Percentiles rank a stretch among this genome's conserved stretches.
Evolutionary conservation across 2,888 invertebrate genomes (phyloP).

Genomic region (Orthosia cruda): DNA sequence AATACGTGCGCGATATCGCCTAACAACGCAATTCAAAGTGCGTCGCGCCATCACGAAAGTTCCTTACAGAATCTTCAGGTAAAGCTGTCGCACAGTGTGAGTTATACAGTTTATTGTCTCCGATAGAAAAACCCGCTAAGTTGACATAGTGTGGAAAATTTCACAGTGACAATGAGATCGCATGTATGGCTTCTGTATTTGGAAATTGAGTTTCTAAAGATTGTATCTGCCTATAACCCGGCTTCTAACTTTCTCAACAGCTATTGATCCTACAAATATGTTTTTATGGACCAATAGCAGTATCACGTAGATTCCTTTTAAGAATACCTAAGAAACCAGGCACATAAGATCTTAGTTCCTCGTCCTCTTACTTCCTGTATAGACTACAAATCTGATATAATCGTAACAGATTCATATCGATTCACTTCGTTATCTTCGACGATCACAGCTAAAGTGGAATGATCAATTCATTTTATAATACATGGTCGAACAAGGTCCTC

Average conservation of each 20-base stretch:
- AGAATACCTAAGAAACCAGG: neutral
- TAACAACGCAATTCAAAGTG: too few relatives aligned
- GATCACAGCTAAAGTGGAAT: slow-evolving; percentile 71
- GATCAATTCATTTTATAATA: slow-evolving; percentile 36
- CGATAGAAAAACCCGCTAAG: slow-evolving; percentile 25
- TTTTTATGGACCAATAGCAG: neutral
- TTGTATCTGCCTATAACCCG: slow-evolving; percentile 1
- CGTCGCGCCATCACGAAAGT: too few relatives aligned
- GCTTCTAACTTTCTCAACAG: neutral
- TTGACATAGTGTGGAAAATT: slow-evolving; percentile 1
- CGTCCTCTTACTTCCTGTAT: neutral
- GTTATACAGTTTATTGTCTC: slow-evolving; percentile 54
- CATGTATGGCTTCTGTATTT: slow-evolving; percentile 19
- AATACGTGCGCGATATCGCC: too few relatives aligned
- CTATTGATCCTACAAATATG: too few relatives aligned
- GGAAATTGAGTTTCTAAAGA: slow-evolving; percentile 1
- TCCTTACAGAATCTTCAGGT: slow-evolving; percentile 23
- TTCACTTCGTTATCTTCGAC: slow-evolving; percentile 51
- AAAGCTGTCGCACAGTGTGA: slow-evolving; percentile 35
- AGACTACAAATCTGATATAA: slow-evolving; percentile 17
- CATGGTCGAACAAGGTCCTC: slow-evolving; percentile 39
- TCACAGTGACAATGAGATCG: slow-evolving; percentile 29
- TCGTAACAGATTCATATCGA: slow-evolving; percentile 7
- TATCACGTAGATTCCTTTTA: neutral
- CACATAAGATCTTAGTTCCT: neutral